phyloP scores from a whole-genome alignment of 2,888 invertebrate species.

The Stenolophus ochropezus region DNA sequence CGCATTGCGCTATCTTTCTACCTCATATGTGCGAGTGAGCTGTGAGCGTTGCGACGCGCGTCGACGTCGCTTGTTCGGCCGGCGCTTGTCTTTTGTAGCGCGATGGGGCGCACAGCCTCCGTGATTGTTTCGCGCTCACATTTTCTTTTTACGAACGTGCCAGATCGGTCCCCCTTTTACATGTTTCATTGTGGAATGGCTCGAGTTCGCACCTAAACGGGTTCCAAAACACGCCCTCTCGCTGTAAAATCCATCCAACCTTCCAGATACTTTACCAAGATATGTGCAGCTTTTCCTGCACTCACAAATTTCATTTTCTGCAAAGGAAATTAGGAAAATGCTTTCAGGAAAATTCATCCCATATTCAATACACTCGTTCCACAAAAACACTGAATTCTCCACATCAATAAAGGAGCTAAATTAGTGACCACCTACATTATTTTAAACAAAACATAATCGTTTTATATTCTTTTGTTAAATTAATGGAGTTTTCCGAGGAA shows the following conservation, averaged over 20 bases:
- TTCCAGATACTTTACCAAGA: background rate
- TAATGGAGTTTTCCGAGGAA: too few relatives aligned
- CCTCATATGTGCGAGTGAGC: conserved; percentile 41
- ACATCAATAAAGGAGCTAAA: too few relatives aligned
- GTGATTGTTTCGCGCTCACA: conserved; percentile 49
- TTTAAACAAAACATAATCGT: too few relatives aligned
- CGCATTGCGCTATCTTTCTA: conserved; percentile 22
- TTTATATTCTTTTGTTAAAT: too few relatives aligned
- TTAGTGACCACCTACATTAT: too few relatives aligned
- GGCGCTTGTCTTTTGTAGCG: conserved; percentile 27
- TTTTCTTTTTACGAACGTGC: conserved; percentile 42
- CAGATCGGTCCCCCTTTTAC: conserved; percentile 44
- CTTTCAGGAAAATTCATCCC: too few relatives aligned
- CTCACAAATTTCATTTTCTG: background rate
- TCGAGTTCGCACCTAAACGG: conserved; percentile 43
- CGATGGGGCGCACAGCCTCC: conserved; percentile 33
- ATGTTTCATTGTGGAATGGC: conserved; percentile 38
- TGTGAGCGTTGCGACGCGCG: background rate
- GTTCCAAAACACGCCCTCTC: conserved; percentile 39
- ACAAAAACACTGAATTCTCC: too few relatives aligned
- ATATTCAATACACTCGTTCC: too few relatives aligned
- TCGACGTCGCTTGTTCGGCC: conserved; percentile 13
- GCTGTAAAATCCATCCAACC: conserved; percentile 21
- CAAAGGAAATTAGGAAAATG: background rate
- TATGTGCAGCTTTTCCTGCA: background rate